Base-by-base conservation (phyloP, 2,797 vertebrate genomes). In the Pangasius mekongensis region DNA sequence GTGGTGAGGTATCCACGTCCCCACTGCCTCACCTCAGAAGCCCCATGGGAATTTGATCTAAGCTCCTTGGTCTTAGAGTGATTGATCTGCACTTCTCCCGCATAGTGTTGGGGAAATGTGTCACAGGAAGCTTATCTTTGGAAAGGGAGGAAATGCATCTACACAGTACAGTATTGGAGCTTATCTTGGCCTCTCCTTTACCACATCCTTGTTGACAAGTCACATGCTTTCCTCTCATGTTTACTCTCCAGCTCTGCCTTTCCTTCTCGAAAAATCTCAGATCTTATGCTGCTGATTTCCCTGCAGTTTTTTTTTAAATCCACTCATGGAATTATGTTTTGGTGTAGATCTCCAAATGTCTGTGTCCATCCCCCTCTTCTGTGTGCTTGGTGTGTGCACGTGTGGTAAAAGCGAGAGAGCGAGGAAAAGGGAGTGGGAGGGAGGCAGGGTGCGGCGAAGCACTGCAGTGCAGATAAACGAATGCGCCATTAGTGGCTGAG, bases 401-500 rank as follows among this genome's bases (percentile, higher is more conserved):
- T 86, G 83, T 91, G 91, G 91, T 86, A 66, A 60, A 90, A 22
- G 76, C 27, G 73, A 80, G 91, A 76, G 87, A 52, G 80, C 67
- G 87, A 77, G 88, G 89, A 86, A 54, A 20, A 60, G 64, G 52
- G 66, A 82, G 67, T 20, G 93, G 85, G 83, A 85, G 89, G 87
- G 87, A 88, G 88, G 83, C 36, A 87, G 89, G 90, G 93, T 83
- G 91, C 92, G 94, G 91, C 93, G 92, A 93, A 94, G 95, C 94
- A 96, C 96, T 96, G 96, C 96, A 96, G 94, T 97, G 96, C 96
- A 96, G 96, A 96, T 96, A 95, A 96, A 96, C 96, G 91, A 95
- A 96, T 96, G 96, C 96, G 96, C 94, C 95, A 96, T 92, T 92
- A 92, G 91, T 94, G 94, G 93, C 95, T 96, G 95, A 96, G 94